Evolutionary conservation across 2,888 invertebrate species (phyloP).

Genomic region (Pedicia rivosa): DNA sequence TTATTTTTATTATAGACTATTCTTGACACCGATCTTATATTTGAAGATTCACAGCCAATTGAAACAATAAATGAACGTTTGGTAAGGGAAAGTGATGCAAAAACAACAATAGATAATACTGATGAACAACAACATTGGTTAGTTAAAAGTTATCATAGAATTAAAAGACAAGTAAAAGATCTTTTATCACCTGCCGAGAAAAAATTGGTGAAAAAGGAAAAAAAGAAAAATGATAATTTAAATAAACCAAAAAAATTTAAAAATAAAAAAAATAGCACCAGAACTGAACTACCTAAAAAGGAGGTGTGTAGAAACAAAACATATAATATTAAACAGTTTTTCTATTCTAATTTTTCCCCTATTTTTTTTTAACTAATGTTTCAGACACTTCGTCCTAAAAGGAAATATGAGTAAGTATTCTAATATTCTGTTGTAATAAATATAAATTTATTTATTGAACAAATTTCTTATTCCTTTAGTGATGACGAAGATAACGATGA

Average conservation of each 20-base stretch:
- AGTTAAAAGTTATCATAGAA: conserved; percentile 5
- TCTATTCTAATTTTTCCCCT: too few relatives aligned
- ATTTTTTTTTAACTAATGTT: too few relatives aligned
- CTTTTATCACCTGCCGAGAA: too few relatives aligned
- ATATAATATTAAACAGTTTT: too few relatives aligned
- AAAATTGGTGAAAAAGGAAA: not conserved
- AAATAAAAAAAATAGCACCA: too few relatives aligned
- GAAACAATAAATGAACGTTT: conserved; percentile 3
- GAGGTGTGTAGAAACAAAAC: too few relatives aligned
- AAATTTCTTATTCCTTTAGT: too few relatives aligned
- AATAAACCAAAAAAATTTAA: not conserved
- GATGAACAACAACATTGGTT: conserved; percentile 16
- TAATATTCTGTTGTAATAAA: not conserved
- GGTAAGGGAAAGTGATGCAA: not conserved
- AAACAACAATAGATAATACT: conserved; percentile 14
- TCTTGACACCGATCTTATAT: conserved; percentile 16
- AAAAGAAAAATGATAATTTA: not conserved
- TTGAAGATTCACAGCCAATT: conserved; percentile 16
- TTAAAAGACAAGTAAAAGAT: too few relatives aligned
- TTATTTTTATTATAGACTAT: conserved; percentile 10
- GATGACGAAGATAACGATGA: conserved; percentile 18
- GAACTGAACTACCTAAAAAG: too few relatives aligned
- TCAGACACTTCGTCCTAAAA: not conserved
- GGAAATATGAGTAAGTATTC: not conserved
- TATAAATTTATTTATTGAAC: not conserved